Base-by-base conservation (phyloP, 2,113 vertebrate genomes). In the Conger conger region DNA sequence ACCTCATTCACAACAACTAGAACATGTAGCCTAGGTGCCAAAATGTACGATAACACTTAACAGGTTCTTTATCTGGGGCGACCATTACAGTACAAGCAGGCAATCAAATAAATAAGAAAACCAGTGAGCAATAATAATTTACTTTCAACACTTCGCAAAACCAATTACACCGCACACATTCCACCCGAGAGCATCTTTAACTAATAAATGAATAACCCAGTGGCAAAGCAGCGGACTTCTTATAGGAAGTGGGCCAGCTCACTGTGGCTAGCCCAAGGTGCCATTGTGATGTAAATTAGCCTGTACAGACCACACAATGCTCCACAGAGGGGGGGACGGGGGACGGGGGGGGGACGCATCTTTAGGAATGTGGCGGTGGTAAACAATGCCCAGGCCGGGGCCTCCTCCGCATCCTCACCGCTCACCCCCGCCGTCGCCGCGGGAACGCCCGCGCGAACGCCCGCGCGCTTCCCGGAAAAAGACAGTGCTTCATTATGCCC, bases 271-370 rank as follows among this genome's bases (percentile, higher is more conserved):
- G 90, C 89, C 89, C 85, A 37, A 79, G 63, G 82, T 84, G 86
- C 86, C 82, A 93, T 93, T 93, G 91, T 91, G 80, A 92, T 93
- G 93, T 82, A 93, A 94, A 94, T 93, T 91, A 94, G 89, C 54
- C 86, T 84, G 84, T 80, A 86, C 87, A 88, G 86, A 83, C 83
- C 86, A 89, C 85, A 90, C 87, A 88, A 88, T 86, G 86, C 88
- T 82, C 76, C 20, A 42, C 79, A 57, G 38, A 45, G 81, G 57
- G n/a, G 0, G 82, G 86, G 68, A 42, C 79, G 36, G 38, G 40
- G 81, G 57, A 23, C 0, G 82, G 86, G 68, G 90, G 89, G 90
- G 92, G 89, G 84, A 63, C 27, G 40, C 73, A 79, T 50, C 36
- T 63, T 86, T 78, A 40, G 85, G 78, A 76, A 36, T 7, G 20